These are phyloP conservation scores for Zophobas morio DNA, from an alignment of 1,140 invertebrate genomes.

Conservation along the genomic window DNA sequence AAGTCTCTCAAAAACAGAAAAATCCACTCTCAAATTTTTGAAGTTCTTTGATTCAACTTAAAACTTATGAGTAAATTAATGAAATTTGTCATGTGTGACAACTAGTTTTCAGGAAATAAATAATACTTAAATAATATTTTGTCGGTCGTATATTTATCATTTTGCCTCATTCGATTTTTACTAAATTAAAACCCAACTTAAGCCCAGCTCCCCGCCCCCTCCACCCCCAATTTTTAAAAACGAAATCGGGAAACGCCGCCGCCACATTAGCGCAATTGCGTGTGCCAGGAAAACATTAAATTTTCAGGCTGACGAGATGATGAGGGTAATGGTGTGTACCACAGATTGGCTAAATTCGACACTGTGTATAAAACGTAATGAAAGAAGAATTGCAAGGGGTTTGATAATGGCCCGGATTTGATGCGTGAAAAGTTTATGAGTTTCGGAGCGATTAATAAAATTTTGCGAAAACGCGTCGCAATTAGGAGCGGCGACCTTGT, in stretches of 20 bases:
- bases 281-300: slow-evolving; percentile 62
- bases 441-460: not conserved
- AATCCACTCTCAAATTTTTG: too few species aligned
- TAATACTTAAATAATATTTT: too few species aligned
- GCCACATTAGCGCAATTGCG: slow-evolving; percentile 64
- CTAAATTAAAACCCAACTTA: too few species aligned
- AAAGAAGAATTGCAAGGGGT: slow-evolving; percentile 49
- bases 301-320: slow-evolving; percentile 62
- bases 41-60: too few species aligned
- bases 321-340: slow-evolving; percentile 62
- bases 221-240: slow-evolving; percentile 19
- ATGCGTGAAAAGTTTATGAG: not conserved
- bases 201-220: too few species aligned
- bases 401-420: not conserved
- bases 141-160: too few species aligned
- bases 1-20: too few species aligned
- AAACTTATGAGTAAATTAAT: too few species aligned
- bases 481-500: not conserved
- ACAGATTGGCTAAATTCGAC: slow-evolving; percentile 57
- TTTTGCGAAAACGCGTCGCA: not conserved
- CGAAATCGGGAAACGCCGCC: slow-evolving; percentile 61
- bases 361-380: slow-evolving; percentile 51
- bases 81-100: too few species aligned
- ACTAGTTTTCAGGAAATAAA: too few species aligned
- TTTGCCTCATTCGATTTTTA: too few species aligned